phyloP scores from a whole-genome alignment of 2,113 vertebrate species.

The Struthidea cinerea region DNA sequence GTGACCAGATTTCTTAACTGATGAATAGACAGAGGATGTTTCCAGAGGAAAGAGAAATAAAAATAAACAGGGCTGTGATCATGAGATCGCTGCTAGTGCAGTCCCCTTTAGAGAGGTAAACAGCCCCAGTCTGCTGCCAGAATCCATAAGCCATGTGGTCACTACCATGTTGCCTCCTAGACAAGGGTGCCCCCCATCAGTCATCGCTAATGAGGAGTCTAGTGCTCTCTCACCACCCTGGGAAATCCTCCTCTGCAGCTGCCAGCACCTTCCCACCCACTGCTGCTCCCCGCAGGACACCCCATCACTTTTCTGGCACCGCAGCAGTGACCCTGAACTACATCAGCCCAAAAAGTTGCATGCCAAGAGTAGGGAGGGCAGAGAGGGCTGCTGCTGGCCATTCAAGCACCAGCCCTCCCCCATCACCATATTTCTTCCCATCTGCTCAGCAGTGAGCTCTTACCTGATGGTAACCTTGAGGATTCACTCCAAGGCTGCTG shows the following conservation, averaged over 20 bases:
- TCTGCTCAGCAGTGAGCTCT: constrained; percentile 4
- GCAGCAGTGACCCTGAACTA: background rate
- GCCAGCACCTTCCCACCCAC: background rate
- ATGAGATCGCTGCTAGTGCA: background rate
- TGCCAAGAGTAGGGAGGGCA: accelerated
- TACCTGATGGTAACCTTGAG: constrained; percentile 29
- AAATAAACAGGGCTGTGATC: background rate
- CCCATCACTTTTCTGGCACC: background rate
- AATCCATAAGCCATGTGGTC: background rate
- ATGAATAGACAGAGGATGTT: background rate
- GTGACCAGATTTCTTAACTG: background rate
- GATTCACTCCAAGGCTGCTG: background rate
- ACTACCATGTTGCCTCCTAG: background rate
- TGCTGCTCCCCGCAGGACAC: background rate
- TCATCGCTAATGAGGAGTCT: background rate
- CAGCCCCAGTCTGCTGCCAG: background rate
- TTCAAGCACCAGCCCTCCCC: background rate
- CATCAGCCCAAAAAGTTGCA: background rate
- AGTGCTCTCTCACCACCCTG: background rate
- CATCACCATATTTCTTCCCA: constrained; percentile 44
- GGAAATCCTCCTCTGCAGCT: background rate
- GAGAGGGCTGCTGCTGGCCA: background rate
- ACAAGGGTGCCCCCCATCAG: background rate
- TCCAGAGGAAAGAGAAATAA: background rate
- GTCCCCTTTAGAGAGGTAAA: background rate